Evolutionary conservation across 2,113 vertebrate genomes (phyloP).

Genomic region (Eira barbara): DNA sequence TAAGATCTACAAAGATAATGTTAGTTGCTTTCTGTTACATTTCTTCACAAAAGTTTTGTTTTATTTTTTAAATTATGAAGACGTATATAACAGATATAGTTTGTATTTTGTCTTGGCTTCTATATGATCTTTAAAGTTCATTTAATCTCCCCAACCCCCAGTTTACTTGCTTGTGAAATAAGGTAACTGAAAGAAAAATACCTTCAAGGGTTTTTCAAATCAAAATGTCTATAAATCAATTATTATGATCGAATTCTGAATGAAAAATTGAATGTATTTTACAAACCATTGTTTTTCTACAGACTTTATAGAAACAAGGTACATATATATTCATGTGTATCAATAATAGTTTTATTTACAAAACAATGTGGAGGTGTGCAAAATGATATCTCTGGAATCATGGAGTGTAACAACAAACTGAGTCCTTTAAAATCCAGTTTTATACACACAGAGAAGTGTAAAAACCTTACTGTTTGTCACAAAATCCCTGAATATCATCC

Average conservation of each 20-base stretch:
- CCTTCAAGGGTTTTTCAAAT: neutral
- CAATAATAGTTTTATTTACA: neutral
- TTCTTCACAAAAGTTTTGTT: neutral
- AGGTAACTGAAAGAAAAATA: neutral
- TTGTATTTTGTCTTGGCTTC: neutral
- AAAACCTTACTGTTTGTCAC: neutral
- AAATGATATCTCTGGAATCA: neutral
- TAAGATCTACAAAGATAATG: neutral
- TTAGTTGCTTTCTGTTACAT: neutral
- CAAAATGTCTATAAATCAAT: neutral
- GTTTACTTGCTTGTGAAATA: constrained; percentile 34
- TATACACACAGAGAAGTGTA: neutral
- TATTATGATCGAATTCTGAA: neutral
- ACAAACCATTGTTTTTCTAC: neutral
- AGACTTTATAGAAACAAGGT: neutral
- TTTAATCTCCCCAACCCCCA: neutral
- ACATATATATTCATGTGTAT: neutral
- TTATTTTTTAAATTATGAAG: neutral
- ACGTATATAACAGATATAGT: neutral
- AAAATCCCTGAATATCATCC: neutral
- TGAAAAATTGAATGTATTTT: neutral
- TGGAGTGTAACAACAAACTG: neutral
- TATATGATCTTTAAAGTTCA: neutral
- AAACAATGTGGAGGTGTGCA: neutral
- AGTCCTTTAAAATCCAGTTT: neutral